Evolutionary conservation across 2,888 invertebrate species (phyloP).

Genomic region (Dimorphilus gyrociliatus): DNA sequence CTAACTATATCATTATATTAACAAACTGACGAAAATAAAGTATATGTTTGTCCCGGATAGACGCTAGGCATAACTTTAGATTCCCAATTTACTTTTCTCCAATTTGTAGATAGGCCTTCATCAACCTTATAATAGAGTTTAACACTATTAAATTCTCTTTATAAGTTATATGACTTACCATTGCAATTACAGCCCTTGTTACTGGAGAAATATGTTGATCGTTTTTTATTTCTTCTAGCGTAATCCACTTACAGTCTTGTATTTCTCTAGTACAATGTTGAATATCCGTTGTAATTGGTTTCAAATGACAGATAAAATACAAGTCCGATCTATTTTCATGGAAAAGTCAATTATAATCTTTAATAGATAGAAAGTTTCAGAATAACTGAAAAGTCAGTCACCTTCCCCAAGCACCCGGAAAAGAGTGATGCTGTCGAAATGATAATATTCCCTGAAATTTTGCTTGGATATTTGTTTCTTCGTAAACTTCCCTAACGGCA

Average conservation of each 20-base stretch:
- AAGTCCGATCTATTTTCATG: constrained; percentile 33
- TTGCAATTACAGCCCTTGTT: constrained; percentile 9
- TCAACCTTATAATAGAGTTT: too few relatives aligned
- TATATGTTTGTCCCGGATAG: too few relatives aligned
- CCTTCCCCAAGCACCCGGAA: constrained; percentile 30
- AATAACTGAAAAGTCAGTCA: too few relatives aligned
- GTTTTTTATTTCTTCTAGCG: constrained; percentile 14
- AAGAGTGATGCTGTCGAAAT: constrained; percentile 27
- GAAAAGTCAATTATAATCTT: too few relatives aligned
- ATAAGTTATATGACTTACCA: constrained; percentile 4
- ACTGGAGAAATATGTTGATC: constrained; percentile 15
- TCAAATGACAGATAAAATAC: constrained; percentile 27
- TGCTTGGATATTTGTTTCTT: constrained; percentile 31
- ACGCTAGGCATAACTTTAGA: too few relatives aligned
- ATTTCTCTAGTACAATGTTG: constrained; percentile 23
- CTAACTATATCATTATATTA: too few relatives aligned
- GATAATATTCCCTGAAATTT: constrained; percentile 27
- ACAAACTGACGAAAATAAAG: too few relatives aligned
- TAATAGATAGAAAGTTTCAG: too few relatives aligned
- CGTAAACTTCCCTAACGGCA: constrained; percentile 27
- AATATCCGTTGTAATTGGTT: constrained; percentile 21
- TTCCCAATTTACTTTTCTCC: too few relatives aligned
- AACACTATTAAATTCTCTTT: too few relatives aligned
- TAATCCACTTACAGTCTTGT: constrained; percentile 24
- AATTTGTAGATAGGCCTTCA: too few relatives aligned